These are phyloP conservation scores for Pseudotriccus pelzelni DNA, from an alignment of 2,797 vertebrate genomes.

Conservation along the genomic window DNA sequence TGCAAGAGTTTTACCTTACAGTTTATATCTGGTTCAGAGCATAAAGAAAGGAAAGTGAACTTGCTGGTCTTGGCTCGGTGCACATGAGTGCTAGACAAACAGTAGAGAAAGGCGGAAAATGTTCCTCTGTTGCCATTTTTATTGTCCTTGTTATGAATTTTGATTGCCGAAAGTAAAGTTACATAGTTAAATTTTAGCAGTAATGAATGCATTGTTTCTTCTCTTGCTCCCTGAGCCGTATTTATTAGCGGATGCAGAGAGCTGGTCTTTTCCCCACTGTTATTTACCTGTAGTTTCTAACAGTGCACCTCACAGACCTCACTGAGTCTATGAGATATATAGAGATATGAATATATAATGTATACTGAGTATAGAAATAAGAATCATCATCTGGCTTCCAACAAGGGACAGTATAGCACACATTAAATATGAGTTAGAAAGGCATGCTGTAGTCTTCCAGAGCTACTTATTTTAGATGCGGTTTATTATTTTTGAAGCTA, in stretches of 20 bases:
- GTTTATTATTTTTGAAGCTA: not conserved
- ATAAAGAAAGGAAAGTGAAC: not conserved
- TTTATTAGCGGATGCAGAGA: not conserved
- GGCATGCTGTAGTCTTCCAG: not conserved
- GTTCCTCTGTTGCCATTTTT: not conserved
- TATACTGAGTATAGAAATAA: not conserved
- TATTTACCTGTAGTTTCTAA: not conserved
- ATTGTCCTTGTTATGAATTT: constrained; percentile 17
- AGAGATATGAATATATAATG: not conserved
- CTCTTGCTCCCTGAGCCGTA: not conserved
- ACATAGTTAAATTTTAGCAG: constrained; percentile 56
- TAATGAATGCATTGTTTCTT: not conserved
- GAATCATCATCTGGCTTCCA: not conserved
- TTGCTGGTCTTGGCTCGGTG: not conserved
- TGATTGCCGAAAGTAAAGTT: constrained; percentile 15
- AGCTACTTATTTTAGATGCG: not conserved
- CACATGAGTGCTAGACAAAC: constrained; percentile 11
- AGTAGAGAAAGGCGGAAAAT: not conserved
- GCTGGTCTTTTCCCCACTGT: not conserved
- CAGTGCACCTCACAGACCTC: not conserved
- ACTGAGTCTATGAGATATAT: not conserved
- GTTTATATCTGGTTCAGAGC: not conserved
- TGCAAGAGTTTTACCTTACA: not conserved
- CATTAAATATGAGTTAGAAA: not conserved
- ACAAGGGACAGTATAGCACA: not conserved